Base-by-base conservation (phyloP, 2,113 vertebrate species). In the Dendrocopos noguchii region DNA sequence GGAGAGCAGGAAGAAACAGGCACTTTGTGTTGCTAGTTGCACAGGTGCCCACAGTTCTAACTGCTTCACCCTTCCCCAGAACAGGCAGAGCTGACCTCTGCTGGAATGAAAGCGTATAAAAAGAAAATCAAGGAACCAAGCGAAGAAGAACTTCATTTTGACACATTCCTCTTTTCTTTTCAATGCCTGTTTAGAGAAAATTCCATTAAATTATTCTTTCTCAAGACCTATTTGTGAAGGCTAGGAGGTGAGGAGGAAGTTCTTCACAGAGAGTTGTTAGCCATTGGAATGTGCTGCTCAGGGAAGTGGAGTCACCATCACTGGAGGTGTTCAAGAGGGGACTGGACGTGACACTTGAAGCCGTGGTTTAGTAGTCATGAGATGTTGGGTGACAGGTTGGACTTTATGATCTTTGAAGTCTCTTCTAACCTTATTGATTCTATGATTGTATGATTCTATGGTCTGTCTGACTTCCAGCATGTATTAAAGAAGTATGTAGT, bases 1-100 rank as follows among this genome's bases (percentile, higher is more conserved):
- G 13, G 6, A 55, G 33, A 61, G 28, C 1, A 73, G 34, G 47
- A 80, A 55, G 57, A 86, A 88, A 75, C 12, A 42, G 77, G 53
- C 1, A 2, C 68, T 64, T 80, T 24, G 27, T 39, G 34, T n/a
- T 55, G 39, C 15, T 50, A 34, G 15, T 29, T n/a, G 47, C 39
- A 74, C 75, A 53, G 36, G 16, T 1, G 0, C 36, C 53, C 80
- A 60, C 31, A 25, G 36, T 67, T 53, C 3, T 21, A 86, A 72
- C 20, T 60, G 73, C 34, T 80, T 17, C 19, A 34, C 22, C 15
- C 50, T 33, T 75, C 61, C 27, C 67, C 46, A 20, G 36, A 36
- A 7, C 24, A 80, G 52, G 27, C 67, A 81, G 63, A 94, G 81
- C 78, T 81, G 66, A 86, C 80, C 77, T 91, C 90, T 87, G 44